Percentiles rank a stretch among this genome's conserved stretches.
phyloP scores from a whole-genome alignment of 2,888 invertebrate genomes.

The Pristionchus exspectatus region DNA sequence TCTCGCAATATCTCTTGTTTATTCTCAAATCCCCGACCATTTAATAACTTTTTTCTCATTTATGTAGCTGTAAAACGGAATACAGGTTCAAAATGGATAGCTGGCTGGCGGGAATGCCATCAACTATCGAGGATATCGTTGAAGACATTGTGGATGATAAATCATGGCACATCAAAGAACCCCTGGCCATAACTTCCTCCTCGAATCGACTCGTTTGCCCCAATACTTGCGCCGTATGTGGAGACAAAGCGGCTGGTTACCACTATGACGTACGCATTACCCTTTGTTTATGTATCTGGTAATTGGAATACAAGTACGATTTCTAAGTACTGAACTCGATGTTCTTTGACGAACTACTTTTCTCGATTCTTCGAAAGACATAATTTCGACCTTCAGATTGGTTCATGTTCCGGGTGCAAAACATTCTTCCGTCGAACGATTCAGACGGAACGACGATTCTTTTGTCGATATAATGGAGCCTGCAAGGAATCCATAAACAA shows the following conservation, averaged over 20 bases:
- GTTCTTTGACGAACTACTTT: neutral
- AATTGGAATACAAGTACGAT: neutral
- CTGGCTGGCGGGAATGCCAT: neutral
- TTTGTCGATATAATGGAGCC: neutral
- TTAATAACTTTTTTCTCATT: neutral
- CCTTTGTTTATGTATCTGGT: neutral
- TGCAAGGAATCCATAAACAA: slow-evolving; percentile 36
- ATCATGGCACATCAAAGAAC: slow-evolving; percentile 16
- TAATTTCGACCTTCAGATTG: slow-evolving; percentile 7
- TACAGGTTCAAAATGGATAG: neutral
- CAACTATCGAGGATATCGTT: neutral
- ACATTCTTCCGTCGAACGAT: slow-evolving; percentile 47
- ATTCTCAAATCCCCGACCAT: neutral
- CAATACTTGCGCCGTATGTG: slow-evolving; percentile 65
- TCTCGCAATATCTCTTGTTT: neutral
- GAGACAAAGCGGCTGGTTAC: slow-evolving; percentile 64
- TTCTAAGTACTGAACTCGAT: neutral
- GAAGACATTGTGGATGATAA: neutral
- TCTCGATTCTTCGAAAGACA: neutral
- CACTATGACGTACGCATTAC: slow-evolving; percentile 65
- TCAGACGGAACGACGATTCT: neutral
- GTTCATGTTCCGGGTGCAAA: slow-evolving; percentile 43
- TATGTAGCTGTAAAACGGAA: neutral
- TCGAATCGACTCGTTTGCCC: slow-evolving; percentile 59
- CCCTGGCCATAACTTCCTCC: neutral